These are phyloP conservation scores for Imbricaverruca yamaguchii DNA, from an alignment of 2,888 invertebrate species.

Conservation along the genomic window DNA sequence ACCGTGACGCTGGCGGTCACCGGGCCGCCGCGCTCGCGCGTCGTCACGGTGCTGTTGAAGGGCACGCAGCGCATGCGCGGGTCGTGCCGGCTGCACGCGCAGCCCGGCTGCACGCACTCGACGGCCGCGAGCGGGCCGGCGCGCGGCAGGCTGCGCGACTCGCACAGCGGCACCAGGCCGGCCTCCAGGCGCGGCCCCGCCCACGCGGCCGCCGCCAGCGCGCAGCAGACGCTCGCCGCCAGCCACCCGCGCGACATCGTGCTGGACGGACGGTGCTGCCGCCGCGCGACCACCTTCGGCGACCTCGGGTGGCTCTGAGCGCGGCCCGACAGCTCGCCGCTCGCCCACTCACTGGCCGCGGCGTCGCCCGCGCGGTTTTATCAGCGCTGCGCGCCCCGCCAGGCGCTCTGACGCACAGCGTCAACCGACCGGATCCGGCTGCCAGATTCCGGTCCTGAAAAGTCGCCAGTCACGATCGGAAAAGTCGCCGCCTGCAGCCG, in stretches of 20 bases:
- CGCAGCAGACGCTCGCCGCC: not conserved
- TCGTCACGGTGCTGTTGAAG: not conserved
- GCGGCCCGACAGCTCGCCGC: too few relatives aligned
- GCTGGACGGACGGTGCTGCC: too few relatives aligned
- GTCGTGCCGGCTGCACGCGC: not conserved
- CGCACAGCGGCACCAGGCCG: not conserved
- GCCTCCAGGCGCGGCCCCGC: not conserved
- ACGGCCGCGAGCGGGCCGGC: not conserved
- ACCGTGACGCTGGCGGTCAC: not conserved
- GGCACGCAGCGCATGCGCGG: slow-evolving; percentile 5
- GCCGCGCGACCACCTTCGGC: too few relatives aligned
- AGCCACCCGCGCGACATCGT: not conserved
- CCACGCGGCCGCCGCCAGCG: not conserved
- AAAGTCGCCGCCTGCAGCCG: too few relatives aligned
- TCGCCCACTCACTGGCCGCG: too few relatives aligned
- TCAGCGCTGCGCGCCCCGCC: too few relatives aligned
- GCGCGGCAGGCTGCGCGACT: not conserved
- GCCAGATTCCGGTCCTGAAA: too few relatives aligned
- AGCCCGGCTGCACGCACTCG: not conserved
- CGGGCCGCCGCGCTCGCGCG: not conserved
- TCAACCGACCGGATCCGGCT: too few relatives aligned
- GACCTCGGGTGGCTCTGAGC: too few relatives aligned
- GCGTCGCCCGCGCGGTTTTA: too few relatives aligned
- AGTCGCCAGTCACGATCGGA: too few relatives aligned
- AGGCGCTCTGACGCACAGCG: too few relatives aligned